Base-by-base conservation (phyloP, 2,888 invertebrate genomes). In the Lochmaea capreae region DNA sequence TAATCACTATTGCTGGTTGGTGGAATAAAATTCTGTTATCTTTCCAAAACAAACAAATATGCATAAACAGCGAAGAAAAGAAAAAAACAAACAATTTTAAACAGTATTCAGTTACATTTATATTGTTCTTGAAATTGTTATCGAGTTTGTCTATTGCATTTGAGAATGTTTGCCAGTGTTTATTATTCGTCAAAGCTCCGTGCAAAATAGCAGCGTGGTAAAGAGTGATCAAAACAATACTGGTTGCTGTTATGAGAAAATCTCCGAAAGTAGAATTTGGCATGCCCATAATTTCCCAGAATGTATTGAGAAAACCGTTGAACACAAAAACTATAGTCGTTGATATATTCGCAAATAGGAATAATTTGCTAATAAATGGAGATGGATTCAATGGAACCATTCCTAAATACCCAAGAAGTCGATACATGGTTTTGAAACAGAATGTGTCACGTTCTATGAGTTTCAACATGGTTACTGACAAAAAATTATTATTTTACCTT, bases 1-100 rank as follows among this genome's bases (percentile, higher is more conserved):
- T 14, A 0, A 5, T 14, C 1, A 14, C 2, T 12, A 0, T 3
- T 1, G 2, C 1, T 1, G n/a, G n/a, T 12, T n/a, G n/a, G n/a
- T 3, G 5, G 49, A 49, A n/a, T n/a, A 49, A n/a, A n/a, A 12
- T 49, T 49, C n/a, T 49, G n/a, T 49, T 49, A 12, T 49, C 3
- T 49, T 49, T 0, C 49, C 14, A 49, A 1, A 49, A 49, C 5
- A 49, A 49, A n/a, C 14, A 6, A 49, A 12, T 14, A n/a, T 49
- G 49, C 1, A 49, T 49, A 5, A n/a, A 3, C 1, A 1, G 12
- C 1, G 49, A 49, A n/a, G 12, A 12, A 1, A 12, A 5, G 5
- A 49, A 1, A 14, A n/a, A 14, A 1, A 49, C 1, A n/a, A 49
- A 49, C 1, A 12, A 49, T n/a, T 49, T 49, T 4, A n/a, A 49